Evolutionary conservation across 2,888 invertebrate species (phyloP).

Genomic region (Coelinius sp.): DNA sequence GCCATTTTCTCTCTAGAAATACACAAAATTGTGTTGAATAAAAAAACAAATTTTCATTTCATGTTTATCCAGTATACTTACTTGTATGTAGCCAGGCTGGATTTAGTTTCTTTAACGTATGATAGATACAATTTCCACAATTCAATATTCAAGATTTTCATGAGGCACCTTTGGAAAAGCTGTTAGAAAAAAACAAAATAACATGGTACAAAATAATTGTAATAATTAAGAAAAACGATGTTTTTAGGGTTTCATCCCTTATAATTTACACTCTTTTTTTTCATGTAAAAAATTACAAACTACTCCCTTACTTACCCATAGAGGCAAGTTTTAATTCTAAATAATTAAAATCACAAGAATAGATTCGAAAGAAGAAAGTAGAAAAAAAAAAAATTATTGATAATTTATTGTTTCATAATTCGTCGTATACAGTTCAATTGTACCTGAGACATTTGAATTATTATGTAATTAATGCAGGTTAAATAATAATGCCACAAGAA

Average conservation of each 20-base stretch:
- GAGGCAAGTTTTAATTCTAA: background rate
- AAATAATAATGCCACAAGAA: slow-evolving; percentile 65
- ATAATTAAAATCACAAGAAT: slow-evolving; percentile 47
- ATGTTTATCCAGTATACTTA: slow-evolving; percentile 72
- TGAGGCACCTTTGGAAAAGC: slow-evolving; percentile 97
- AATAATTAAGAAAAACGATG: slow-evolving; percentile 34
- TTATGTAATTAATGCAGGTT: slow-evolving; percentile 53
- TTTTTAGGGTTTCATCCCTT: background rate
- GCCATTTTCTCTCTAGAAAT: slow-evolving; percentile 96
- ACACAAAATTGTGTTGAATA: slow-evolving; percentile 30
- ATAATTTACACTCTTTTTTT: background rate
- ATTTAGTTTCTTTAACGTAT: slow-evolving; percentile 98
- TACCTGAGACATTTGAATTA: slow-evolving; percentile 47
- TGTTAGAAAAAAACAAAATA: slow-evolving; percentile 71
- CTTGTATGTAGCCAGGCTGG: slow-evolving; percentile 93
- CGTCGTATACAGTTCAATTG: slow-evolving; percentile 52
- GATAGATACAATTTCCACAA: slow-evolving; percentile 98
- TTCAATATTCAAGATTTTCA: slow-evolving; percentile 99
- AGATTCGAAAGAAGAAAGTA: slow-evolving; percentile 48
- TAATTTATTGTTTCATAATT: slow-evolving; percentile 49
- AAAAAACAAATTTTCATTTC: slow-evolving; percentile 5
- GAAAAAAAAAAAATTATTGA: slow-evolving; percentile 43
- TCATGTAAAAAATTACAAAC: slow-evolving; percentile 38
- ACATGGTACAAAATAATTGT: slow-evolving; percentile 42
- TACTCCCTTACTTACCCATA: slow-evolving; percentile 47